Percentiles rank a stretch among this genome's conserved stretches.
Conservation (phyloP, 2,797 vertebrate species). For the Artibeus lituratus region DNA sequence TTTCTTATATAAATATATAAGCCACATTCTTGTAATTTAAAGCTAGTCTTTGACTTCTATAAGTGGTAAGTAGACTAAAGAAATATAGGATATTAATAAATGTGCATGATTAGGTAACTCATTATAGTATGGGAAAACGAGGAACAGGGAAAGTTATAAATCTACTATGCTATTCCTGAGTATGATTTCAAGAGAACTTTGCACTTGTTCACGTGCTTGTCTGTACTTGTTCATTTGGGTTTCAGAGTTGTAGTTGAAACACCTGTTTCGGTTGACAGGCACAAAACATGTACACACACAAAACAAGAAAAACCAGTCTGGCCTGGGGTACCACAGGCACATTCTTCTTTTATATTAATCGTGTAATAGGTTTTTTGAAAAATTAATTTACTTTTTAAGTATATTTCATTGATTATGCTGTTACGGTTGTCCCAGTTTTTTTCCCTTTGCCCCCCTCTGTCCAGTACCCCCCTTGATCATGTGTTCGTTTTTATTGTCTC, state of each 20-base stretch:
- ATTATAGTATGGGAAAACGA: background rate
- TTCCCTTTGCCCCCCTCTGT: background rate
- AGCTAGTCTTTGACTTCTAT: background rate
- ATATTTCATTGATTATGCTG: too few species aligned
- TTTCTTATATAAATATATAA: conserved; percentile 9
- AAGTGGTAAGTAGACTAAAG: conserved; percentile 6
- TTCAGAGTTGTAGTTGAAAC: conserved; percentile 44
- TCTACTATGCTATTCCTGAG: background rate
- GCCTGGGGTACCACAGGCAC: background rate
- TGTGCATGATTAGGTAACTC: background rate
- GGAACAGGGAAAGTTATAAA: background rate
- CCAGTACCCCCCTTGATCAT: background rate
- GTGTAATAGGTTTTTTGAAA: background rate
- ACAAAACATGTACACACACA: background rate
- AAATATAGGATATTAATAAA: background rate
- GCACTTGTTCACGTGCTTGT: conserved; percentile 14
- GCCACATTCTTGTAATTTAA: conserved; percentile 6
- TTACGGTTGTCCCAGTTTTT: too few species aligned
- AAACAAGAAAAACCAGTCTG: conserved; percentile 52
- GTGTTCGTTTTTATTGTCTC: conserved; percentile 29
- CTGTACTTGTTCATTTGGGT: conserved; percentile 25
- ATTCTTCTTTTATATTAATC: background rate
- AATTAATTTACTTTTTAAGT: too few species aligned
- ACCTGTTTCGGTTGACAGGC: conserved; percentile 37
- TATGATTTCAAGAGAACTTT: conserved; percentile 31